These are phyloP conservation scores for Blastomussa wellsi DNA, from an alignment of 92 coral and sea anemone species.

Conservation along the genomic window DNA sequence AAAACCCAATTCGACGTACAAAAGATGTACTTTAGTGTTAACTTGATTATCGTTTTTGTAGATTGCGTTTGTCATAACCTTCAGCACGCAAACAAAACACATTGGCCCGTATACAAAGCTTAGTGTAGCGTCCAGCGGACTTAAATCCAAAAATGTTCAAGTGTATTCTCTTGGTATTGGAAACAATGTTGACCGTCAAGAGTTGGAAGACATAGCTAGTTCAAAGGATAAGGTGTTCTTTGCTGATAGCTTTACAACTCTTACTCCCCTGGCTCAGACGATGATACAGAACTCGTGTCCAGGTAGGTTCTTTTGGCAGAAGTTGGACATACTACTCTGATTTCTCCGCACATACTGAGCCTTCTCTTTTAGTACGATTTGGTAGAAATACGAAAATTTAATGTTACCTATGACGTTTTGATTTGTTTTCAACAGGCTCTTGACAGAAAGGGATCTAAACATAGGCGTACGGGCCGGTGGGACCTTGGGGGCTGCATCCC, in stretches of 20 bases:
- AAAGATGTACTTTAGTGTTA: too few relatives aligned
- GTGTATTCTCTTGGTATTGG: slow-evolving; percentile 63
- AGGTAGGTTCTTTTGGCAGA: background rate
- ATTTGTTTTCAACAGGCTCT: too few relatives aligned
- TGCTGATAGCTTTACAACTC: slow-evolving; percentile 18
- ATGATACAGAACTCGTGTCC: slow-evolving; percentile 37
- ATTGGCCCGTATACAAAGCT: slow-evolving; percentile 36
- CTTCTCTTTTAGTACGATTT: too few relatives aligned
- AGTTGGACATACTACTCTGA: background rate
- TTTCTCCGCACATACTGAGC: too few relatives aligned
- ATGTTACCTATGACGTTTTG: too few relatives aligned
- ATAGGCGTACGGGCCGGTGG: too few relatives aligned
- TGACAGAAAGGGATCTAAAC: too few relatives aligned
- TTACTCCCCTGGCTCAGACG: slow-evolving; percentile 13
- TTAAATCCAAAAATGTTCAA: slow-evolving; percentile 52
- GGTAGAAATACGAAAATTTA: too few relatives aligned
- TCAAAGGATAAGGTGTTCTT: slow-evolving; percentile 27
- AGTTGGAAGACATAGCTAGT: slow-evolving; percentile 40
- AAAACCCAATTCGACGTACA: too few relatives aligned
- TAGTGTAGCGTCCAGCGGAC: slow-evolving; percentile 35
- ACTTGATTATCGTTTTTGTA: background rate
- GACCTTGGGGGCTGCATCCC: too few relatives aligned
- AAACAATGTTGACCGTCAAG: background rate
- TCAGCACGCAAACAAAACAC: slow-evolving; percentile 60
- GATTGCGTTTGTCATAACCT: slow-evolving; percentile 58